Percentiles rank a stretch among this genome's conserved stretches.
Evolutionary conservation across 2,113 vertebrate species (phyloP).

Genomic region (Hippoglossus stenolepis): DNA sequence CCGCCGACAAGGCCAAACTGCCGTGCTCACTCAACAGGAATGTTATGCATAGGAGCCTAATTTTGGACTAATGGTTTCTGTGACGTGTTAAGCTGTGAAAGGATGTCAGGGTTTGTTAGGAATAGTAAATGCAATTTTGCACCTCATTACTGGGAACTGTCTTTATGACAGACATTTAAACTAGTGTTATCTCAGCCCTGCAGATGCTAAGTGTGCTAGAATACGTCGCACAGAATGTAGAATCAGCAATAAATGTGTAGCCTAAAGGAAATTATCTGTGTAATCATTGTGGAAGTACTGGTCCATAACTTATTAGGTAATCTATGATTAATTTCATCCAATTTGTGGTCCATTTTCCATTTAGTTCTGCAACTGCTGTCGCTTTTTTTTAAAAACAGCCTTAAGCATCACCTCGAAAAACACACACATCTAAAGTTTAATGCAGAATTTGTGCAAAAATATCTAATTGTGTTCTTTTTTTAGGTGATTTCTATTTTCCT

Average conservation of each 20-base stretch:
- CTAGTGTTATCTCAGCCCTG: constrained; percentile 29
- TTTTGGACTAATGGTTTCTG: constrained; percentile 65
- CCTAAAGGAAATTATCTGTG: not conserved
- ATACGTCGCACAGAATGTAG: constrained; percentile 1
- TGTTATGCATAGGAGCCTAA: constrained; percentile 64
- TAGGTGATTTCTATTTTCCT: not conserved
- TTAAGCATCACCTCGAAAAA: not conserved
- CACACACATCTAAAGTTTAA: not conserved
- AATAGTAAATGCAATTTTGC: constrained; percentile 68
- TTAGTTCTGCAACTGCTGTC: not conserved
- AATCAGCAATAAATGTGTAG: constrained; percentile 31
- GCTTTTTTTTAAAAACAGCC: not conserved
- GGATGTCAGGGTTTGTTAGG: constrained; percentile 68
- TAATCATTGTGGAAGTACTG: not conserved
- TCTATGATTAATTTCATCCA: not conserved
- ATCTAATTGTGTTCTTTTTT: not conserved
- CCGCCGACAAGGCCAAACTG: constrained; percentile 58
- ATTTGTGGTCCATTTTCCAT: not conserved
- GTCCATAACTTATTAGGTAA: not conserved
- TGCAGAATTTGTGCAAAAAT: no score
- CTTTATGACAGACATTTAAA: constrained; percentile 32
- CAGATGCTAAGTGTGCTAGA: constrained; percentile 22
- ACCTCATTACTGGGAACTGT: constrained; percentile 67
- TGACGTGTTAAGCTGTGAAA: constrained; percentile 72
- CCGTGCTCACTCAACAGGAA: constrained; percentile 73